phyloP scores from a whole-genome alignment of 2,888 invertebrate genomes.

The Frankliniella intonsa region DNA sequence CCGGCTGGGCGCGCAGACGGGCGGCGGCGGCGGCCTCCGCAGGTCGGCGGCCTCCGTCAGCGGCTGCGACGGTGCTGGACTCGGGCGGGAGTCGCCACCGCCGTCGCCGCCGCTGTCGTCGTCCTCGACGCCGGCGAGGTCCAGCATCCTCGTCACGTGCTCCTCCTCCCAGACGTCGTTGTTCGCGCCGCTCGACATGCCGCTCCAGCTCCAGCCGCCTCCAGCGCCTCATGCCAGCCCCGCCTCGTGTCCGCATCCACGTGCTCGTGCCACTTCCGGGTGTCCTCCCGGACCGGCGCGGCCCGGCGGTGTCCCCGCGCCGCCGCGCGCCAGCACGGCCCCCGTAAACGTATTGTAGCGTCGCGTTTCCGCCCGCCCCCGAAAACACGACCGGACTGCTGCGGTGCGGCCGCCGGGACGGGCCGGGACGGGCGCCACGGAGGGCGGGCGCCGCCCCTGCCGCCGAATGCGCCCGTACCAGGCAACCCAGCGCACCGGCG shows the following conservation, averaged over 20 bases:
- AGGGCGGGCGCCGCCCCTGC: background rate
- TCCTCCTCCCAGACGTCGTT: constrained; percentile 20
- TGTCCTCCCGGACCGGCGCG: background rate
- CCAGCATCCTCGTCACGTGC: constrained; percentile 2
- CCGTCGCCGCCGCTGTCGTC: background rate
- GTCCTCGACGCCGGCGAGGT: constrained; percentile 1
- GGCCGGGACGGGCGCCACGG: background rate
- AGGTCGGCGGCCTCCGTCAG: too few relatives aligned
- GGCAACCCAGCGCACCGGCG: background rate
- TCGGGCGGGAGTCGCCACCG: background rate
- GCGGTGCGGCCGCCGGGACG: background rate
- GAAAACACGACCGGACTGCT: background rate
- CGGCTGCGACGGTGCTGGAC: too few relatives aligned
- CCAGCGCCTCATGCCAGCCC: background rate
- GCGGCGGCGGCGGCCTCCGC: background rate
- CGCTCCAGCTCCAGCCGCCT: background rate
- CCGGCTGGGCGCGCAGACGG: background rate
- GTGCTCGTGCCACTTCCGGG: background rate
- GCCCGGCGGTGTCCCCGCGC: background rate
- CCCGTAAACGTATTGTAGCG: background rate
- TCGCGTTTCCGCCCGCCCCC: background rate
- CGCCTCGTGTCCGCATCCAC: background rate
- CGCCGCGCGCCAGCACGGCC: too few relatives aligned
- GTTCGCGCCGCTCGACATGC: background rate
- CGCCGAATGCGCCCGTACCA: background rate